phyloP scores from a whole-genome alignment of 2,113 vertebrate genomes.

The Tauraco erythrolophus region DNA sequence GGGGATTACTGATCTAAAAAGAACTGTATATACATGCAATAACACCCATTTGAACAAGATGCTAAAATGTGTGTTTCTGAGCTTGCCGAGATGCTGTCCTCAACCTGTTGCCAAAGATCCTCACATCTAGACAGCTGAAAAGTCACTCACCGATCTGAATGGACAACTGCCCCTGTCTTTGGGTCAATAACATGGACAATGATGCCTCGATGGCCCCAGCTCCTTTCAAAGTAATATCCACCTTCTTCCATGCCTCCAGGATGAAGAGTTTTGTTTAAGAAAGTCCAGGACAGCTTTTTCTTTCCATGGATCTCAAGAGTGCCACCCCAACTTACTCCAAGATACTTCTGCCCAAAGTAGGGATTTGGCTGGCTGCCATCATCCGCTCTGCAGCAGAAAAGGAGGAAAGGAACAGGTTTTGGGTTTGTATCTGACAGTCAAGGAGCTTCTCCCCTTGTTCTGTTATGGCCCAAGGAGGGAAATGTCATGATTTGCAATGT shows the following conservation, averaged over 20 bases:
- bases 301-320: slow-evolving; percentile 89
- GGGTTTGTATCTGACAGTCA: background rate
- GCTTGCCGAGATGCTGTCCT: background rate
- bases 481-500: background rate
- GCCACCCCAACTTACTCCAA: slow-evolving; percentile 88
- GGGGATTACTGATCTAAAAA: background rate
- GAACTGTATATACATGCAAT: background rate
- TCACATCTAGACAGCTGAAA: background rate
- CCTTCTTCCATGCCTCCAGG: slow-evolving; percentile 88
- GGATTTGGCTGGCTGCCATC: slow-evolving; percentile 78
- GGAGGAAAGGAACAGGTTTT: background rate
- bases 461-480: background rate
- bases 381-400: slow-evolving; percentile 78
- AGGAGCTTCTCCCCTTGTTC: background rate
- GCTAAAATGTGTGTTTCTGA: background rate
- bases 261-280: slow-evolving; percentile 90
- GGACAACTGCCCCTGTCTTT: slow-evolving; percentile 83
- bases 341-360: slow-evolving; percentile 92
- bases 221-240: slow-evolving; percentile 89
- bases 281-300: slow-evolving; percentile 93
- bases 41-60: background rate
- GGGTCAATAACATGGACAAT: slow-evolving; percentile 90
- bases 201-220: slow-evolving; percentile 95
- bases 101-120: background rate
- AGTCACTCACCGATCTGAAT: slow-evolving; percentile 85